Percentiles rank a stretch among this genome's conserved stretches.
phyloP scores from a whole-genome alignment of 2,113 vertebrate species.

The Ageneiosus marmoratus region DNA sequence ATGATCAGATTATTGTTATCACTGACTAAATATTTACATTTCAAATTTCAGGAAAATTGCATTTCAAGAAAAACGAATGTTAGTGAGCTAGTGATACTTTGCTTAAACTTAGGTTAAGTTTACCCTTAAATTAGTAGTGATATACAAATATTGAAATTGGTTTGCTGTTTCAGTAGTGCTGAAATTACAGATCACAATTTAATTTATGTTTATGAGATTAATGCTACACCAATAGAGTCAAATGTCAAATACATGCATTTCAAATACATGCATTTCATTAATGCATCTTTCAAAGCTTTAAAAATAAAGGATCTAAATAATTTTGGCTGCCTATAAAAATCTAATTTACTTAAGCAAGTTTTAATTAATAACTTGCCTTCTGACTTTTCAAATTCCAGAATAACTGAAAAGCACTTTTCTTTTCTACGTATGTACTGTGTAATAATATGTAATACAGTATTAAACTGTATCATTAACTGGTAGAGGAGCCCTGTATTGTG shows the following conservation, averaged over 20 bases:
- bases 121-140: neutral
- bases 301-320: neutral
- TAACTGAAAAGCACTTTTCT: neutral
- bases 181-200: neutral
- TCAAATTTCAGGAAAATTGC: neutral
- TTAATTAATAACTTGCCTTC: neutral
- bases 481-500: neutral
- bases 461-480: neutral
- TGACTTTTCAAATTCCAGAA: neutral
- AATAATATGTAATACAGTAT: neutral
- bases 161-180: neutral
- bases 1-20: neutral
- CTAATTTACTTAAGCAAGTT: neutral
- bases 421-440: neutral
- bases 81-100: neutral
- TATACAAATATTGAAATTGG: neutral
- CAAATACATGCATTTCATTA: neutral
- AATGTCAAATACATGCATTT: neutral
- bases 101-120: neutral
- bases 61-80: neutral
- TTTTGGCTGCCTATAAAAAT: neutral
- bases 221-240: neutral
- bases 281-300: neutral
- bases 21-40: neutral
- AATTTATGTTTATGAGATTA: neutral